These are phyloP conservation scores for Amphipoea lucens DNA, from an alignment of 2,888 invertebrate genomes.

Conservation along the genomic window DNA sequence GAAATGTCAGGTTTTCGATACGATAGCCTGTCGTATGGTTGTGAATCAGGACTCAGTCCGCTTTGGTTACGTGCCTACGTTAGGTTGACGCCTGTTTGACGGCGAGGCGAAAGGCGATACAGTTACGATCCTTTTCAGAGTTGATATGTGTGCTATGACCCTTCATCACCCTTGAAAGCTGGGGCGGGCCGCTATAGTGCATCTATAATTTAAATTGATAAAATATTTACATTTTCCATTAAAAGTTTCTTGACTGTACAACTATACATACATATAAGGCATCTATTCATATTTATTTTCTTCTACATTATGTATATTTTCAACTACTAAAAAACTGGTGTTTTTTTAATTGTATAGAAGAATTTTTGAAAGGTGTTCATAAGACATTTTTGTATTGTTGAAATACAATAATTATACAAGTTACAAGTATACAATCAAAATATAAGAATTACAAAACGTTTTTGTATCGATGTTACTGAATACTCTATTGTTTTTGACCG, in stretches of 20 bases:
- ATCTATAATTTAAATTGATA: background rate
- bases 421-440: background rate
- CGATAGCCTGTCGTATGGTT: too few relatives aligned
- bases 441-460: background rate
- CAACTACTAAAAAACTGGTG: conserved; percentile 50
- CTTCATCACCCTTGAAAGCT: too few relatives aligned
- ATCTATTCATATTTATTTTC: conserved; percentile 40
- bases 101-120: too few relatives aligned
- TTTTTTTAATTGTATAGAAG: conserved; percentile 59
- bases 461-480: background rate
- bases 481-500: background rate
- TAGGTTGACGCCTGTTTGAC: too few relatives aligned
- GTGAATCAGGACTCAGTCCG: too few relatives aligned
- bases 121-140: too few relatives aligned
- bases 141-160: too few relatives aligned
- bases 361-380: conserved; percentile 39
- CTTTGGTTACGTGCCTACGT: too few relatives aligned
- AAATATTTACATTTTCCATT: conserved; percentile 21
- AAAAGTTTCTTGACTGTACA: background rate
- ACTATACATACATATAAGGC: conserved; percentile 49
- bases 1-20: too few relatives aligned
- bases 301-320: conserved; percentile 8
- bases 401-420: background rate
- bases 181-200: too few relatives aligned
- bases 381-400: conserved; percentile 27